phyloP scores from a whole-genome alignment of 2,888 invertebrate genomes.

The Aphodius sticticus region DNA sequence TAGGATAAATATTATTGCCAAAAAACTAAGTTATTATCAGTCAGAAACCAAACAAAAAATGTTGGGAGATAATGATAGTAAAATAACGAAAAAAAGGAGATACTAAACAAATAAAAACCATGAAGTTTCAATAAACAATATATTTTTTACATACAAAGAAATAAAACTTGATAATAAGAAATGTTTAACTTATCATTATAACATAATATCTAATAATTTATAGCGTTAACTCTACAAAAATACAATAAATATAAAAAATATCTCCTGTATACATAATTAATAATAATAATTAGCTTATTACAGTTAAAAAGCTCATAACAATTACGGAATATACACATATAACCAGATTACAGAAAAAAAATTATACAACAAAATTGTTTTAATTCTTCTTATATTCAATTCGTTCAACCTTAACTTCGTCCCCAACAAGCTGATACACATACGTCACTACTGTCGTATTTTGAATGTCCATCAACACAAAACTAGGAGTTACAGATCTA shows the following conservation, averaged over 20 bases:
- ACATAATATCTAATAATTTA: background rate
- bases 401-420: constrained; percentile 99
- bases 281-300: constrained; percentile 10
- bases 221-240: background rate
- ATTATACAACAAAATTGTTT: background rate
- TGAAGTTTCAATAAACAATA: background rate
- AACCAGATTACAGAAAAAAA: background rate
- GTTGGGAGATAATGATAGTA: no score
- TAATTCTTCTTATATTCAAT: constrained; percentile 90
- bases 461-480: constrained; percentile 99
- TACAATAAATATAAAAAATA: constrained; percentile 13
- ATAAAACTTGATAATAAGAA: constrained; percentile 9
- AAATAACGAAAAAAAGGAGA: no score
- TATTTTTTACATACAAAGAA: constrained; percentile 10
- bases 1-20: no score
- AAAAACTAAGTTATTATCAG: no score
- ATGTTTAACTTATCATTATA: constrained; percentile 10
- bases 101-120: background rate
- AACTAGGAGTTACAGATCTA: constrained; percentile 91
- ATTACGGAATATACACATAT: constrained; percentile 10
- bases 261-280: background rate
- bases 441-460: constrained; percentile 97
- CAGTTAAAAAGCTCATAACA: constrained; percentile 14
- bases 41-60: no score
- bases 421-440: constrained; percentile 95